A percentile compares a stretch with the other conserved stretches of the same genome.
Evolutionary conservation across 2,888 invertebrate species (phyloP).

Genomic region (Idaea aversata): DNA sequence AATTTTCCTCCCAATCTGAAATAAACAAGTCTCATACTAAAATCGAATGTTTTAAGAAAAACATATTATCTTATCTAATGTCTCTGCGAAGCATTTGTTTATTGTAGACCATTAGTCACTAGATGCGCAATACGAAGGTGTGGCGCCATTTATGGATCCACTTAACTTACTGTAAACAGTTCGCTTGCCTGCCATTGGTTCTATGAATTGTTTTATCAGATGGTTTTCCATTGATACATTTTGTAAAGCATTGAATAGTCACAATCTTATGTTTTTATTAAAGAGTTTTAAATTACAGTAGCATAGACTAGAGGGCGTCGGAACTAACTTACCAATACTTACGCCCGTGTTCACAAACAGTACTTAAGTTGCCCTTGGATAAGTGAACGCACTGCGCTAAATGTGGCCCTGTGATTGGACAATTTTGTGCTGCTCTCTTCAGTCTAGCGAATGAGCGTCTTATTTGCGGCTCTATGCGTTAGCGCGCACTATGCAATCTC

Average conservation of each 20-base stretch:
- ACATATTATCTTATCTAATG: neutral
- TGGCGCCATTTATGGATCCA: neutral
- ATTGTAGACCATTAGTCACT: neutral
- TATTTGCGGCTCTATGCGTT: too few species aligned
- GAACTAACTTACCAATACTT: neutral
- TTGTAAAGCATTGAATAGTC: neutral
- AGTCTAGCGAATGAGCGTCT: too few species aligned
- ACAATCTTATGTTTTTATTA: neutral
- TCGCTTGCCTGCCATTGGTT: neutral
- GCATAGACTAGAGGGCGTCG: too few species aligned
- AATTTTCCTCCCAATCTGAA: neutral
- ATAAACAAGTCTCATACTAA: neutral
- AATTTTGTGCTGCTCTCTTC: too few species aligned
- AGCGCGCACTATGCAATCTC: too few species aligned
- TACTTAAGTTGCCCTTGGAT: too few species aligned
- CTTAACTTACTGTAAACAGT: neutral
- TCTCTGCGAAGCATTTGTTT: neutral
- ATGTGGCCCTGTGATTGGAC: too few species aligned
- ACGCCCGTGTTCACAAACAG: too few species aligned
- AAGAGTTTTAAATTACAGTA: neutral
- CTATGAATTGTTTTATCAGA: neutral
- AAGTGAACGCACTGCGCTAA: too few species aligned
- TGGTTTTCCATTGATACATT: neutral
- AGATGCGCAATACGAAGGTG: neutral
- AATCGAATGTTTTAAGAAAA: neutral